phyloP scores from a whole-genome alignment of 2,797 vertebrate genomes.

The Moxostoma hubbsi region DNA sequence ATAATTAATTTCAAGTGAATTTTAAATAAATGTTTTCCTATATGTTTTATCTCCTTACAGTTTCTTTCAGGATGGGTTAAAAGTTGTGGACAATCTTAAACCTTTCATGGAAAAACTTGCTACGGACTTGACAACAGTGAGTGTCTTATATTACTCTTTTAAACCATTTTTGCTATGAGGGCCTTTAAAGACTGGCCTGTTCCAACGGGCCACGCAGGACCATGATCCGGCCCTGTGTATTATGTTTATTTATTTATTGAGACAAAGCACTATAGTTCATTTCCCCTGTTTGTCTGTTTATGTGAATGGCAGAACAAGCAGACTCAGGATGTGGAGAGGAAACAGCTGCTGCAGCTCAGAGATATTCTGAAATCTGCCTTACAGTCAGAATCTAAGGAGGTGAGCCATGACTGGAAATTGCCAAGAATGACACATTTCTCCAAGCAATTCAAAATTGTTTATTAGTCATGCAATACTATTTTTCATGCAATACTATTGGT shows the following conservation, averaged over 20 bases:
- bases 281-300: background rate
- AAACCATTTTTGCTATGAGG: background rate
- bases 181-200: too few relatives aligned
- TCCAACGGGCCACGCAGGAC: too few relatives aligned
- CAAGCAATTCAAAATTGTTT: background rate
- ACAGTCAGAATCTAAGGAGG: conserved; percentile 93
- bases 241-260: background rate
- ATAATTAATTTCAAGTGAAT: background rate
- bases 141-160: conserved; percentile 43
- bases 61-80: conserved; percentile 97
- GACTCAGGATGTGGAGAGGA: conserved; percentile 91
- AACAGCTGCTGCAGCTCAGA: conserved; percentile 89
- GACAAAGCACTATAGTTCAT: background rate
- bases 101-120: conserved; percentile 90
- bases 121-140: conserved; percentile 86
- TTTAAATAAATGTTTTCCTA: background rate
- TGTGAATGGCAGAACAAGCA: conserved; percentile 85
- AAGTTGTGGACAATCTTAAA: conserved; percentile 90
- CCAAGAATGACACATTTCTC: background rate
- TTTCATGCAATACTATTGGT: background rate
- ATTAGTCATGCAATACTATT: background rate
- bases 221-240: background rate
- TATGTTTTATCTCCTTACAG: conserved; percentile 66
- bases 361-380: conserved; percentile 91
- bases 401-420: conserved; percentile 57